Percentiles rank a stretch among this genome's conserved stretches.
Evolutionary conservation across 1,140 invertebrate species (phyloP).

Genomic region (Neodiprion fabricii): DNA sequence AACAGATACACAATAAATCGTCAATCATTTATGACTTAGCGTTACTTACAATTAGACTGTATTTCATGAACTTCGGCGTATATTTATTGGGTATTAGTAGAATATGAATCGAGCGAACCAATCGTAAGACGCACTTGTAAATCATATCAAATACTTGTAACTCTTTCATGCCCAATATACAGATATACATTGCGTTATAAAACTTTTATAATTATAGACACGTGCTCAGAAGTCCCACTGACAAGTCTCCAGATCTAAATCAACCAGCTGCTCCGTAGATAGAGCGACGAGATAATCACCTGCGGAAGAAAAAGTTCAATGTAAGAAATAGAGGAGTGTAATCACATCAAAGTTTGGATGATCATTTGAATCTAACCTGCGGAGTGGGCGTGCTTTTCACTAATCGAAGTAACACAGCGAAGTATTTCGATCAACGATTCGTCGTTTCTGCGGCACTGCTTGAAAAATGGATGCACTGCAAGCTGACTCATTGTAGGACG

Average conservation of each 20-base stretch:
- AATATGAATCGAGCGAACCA: no score
- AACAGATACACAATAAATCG: background rate
- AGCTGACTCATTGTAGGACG: constrained; percentile 72
- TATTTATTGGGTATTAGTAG: background rate
- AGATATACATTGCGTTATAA: constrained; percentile 10
- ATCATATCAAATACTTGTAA: background rate
- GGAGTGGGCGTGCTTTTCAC: constrained; percentile 54
- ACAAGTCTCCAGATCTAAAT: constrained; percentile 53
- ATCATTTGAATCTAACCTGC: constrained; percentile 43
- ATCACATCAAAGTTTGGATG: background rate
- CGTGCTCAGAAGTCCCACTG: constrained; percentile 58
- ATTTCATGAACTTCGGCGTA: background rate
- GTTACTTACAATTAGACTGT: background rate
- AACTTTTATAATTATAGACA: constrained; percentile 15
- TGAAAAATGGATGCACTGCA: constrained; percentile 79
- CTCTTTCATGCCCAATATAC: background rate
- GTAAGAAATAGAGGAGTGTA: constrained; percentile 9
- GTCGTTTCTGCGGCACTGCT: constrained; percentile 62
- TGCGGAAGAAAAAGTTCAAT: constrained; percentile 27
- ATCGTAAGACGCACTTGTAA: background rate
- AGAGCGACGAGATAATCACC: constrained; percentile 52
- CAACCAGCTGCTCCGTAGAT: constrained; percentile 47
- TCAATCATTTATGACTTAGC: background rate
- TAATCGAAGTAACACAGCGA: constrained; percentile 62
- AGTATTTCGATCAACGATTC: constrained; percentile 59